Evolutionary conservation across 2,888 invertebrate genomes (phyloP).

Genomic region (Quadroppia sp.): DNA sequence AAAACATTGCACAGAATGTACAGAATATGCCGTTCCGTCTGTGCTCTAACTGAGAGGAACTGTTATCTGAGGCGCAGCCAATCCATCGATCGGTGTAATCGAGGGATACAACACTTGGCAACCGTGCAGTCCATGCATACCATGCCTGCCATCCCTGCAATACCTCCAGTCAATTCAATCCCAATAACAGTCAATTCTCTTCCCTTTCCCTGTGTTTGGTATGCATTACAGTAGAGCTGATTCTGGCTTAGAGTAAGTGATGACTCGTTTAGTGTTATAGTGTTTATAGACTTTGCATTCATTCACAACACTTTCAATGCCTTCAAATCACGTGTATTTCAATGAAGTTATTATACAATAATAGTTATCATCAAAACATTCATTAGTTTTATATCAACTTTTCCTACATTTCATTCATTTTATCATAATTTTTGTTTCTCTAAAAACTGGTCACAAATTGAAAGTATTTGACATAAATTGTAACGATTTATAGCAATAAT

Average conservation of each 20-base stretch:
- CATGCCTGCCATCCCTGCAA: background rate
- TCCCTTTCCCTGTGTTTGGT: background rate
- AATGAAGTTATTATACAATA: background rate
- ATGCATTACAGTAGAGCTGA: background rate
- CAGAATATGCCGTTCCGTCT: background rate
- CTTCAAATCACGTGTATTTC: background rate
- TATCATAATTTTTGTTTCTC: background rate
- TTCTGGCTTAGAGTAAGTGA: no score
- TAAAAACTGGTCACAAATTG: background rate
- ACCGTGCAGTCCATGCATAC: constrained; percentile 8
- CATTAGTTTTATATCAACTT: background rate
- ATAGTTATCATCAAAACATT: background rate
- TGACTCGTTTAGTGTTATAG: no score
- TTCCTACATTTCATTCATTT: background rate
- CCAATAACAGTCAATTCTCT: constrained; percentile 3
- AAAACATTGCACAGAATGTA: constrained; percentile 21
- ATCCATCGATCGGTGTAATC: constrained; percentile 5
- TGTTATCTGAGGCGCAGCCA: constrained; percentile 24
- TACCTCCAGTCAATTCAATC: no score
- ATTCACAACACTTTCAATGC: background rate
- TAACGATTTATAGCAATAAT: background rate
- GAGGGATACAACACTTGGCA: constrained; percentile 6
- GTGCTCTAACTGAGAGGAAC: background rate
- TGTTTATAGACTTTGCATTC: background rate
- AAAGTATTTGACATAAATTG: background rate